A percentile compares a stretch with the other conserved stretches of the same genome.
phyloP scores from a whole-genome alignment of 2,113 vertebrate species.

The Polypterus bichir region DNA sequence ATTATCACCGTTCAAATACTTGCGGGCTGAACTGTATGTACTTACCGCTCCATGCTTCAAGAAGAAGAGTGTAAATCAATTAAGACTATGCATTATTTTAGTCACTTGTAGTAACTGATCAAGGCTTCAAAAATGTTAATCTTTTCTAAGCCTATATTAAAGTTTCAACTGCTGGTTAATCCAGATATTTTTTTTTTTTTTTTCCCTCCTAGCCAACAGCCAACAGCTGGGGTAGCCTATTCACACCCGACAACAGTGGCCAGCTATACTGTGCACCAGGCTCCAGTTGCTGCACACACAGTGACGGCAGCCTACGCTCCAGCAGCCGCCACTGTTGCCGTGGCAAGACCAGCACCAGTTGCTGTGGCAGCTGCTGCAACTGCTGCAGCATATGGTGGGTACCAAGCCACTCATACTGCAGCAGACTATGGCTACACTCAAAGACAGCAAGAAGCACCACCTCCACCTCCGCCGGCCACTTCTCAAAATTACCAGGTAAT shows the following conservation, averaged over 20 bases:
- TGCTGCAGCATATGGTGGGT: conserved; percentile 83
- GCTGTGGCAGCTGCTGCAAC: conserved; percentile 79
- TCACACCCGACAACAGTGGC: conserved; percentile 96
- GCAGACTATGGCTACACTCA: conserved; percentile 88
- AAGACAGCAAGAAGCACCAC: conserved; percentile 86
- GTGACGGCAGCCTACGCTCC: conserved; percentile 91
- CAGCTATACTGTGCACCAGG: conserved; percentile 96
- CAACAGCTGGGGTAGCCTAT: conserved; percentile 85
- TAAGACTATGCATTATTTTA: neutral
- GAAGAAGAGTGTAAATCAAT: too few relatives aligned
- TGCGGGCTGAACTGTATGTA: neutral
- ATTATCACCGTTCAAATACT: neutral
- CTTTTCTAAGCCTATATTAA: neutral
- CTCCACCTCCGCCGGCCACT: conserved; percentile 88
- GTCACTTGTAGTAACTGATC: neutral
- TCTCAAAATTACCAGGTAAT: conserved; percentile 93
- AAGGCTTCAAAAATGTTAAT: neutral
- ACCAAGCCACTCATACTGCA: conserved; percentile 77
- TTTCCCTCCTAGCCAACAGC: conserved; percentile 72
- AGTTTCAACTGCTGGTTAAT: neutral
- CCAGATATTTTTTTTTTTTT: conserved; percentile 22
- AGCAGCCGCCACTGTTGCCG: conserved; percentile 73
- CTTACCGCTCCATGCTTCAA: too few relatives aligned
- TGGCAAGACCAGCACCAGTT: conserved; percentile 79
- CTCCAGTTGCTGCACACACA: conserved; percentile 83